Percentiles rank a stretch among this genome's conserved stretches.
These are phyloP conservation scores for Dufourea novaeangliae DNA, from an alignment of 1,140 invertebrate genomes.

Conservation along the genomic window DNA sequence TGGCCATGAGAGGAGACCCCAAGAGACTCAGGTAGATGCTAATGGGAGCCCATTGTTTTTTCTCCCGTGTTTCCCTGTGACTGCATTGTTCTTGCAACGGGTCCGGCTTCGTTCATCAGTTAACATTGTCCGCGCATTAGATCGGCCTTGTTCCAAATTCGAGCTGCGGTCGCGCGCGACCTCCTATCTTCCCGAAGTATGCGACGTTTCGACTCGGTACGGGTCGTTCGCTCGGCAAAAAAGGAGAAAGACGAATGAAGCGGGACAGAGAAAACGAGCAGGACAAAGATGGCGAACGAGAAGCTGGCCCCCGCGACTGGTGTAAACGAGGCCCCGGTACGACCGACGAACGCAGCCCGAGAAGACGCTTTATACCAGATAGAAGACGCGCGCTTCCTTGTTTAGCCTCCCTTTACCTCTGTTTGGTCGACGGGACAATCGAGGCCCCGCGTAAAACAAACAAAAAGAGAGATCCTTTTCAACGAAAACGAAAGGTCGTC, in stretches of 20 bases:
- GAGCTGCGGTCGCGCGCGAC: constrained; percentile 55
- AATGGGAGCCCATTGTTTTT: constrained; percentile 71
- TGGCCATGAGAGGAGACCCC: constrained; percentile 27
- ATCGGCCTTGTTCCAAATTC: constrained; percentile 69
- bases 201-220: constrained; percentile 24
- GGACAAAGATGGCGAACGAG: constrained; percentile 43
- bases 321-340: constrained; percentile 53
- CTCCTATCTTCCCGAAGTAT: constrained; percentile 52
- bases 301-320: constrained; percentile 32
- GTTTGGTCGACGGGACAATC: constrained; percentile 36
- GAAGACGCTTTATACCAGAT: not conserved
- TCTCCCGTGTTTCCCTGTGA: constrained; percentile 56
- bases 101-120: constrained; percentile 61
- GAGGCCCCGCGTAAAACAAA: constrained; percentile 44
- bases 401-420: constrained; percentile 47
- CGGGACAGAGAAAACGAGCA: not conserved
- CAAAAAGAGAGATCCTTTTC: constrained; percentile 46
- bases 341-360: too few species aligned
- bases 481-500: constrained; percentile 4
- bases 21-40: constrained; percentile 68
- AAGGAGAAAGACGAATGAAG: not conserved
- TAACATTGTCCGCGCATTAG: constrained; percentile 67
- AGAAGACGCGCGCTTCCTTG: constrained; percentile 40
- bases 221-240: not conserved
- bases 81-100: constrained; percentile 62